phyloP scores from a whole-genome alignment of 2,113 vertebrate species.

The Rostratula benghalensis region DNA sequence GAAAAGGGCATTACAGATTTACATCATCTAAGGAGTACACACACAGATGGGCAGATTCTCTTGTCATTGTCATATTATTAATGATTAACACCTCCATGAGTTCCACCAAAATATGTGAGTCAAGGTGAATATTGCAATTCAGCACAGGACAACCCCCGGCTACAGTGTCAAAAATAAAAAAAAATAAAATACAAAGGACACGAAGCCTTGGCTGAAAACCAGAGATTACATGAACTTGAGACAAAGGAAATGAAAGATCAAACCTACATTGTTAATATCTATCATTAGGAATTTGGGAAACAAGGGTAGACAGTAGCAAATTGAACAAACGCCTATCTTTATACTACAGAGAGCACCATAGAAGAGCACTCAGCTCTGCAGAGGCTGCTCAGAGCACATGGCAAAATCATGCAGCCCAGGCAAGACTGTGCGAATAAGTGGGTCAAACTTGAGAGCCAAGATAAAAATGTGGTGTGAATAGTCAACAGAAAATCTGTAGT shows the following conservation, averaged over 20 bases:
- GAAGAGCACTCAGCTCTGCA: neutral
- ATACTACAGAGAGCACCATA: neutral
- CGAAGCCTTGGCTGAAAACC: accelerated
- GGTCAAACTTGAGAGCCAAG: neutral
- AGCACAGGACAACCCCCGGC: neutral
- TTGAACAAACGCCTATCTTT: accelerated
- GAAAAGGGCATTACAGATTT: neutral
- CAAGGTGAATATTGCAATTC: neutral
- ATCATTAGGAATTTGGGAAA: neutral
- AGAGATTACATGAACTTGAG: neutral
- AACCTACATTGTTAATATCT: neutral
- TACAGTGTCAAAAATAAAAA: neutral
- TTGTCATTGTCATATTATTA: neutral
- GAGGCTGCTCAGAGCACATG: neutral
- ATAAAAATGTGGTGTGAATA: neutral
- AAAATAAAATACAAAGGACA: neutral
- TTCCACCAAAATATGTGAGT: accelerated
- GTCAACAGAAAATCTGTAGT: neutral
- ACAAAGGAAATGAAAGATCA: neutral
- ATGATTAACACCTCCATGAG: neutral
- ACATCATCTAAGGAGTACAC: neutral
- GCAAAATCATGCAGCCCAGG: neutral
- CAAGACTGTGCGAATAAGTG: neutral
- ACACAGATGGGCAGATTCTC: neutral
- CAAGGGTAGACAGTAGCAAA: neutral